phyloP scores from a whole-genome alignment of 2,888 invertebrate genomes.

The Spialia ferax region DNA sequence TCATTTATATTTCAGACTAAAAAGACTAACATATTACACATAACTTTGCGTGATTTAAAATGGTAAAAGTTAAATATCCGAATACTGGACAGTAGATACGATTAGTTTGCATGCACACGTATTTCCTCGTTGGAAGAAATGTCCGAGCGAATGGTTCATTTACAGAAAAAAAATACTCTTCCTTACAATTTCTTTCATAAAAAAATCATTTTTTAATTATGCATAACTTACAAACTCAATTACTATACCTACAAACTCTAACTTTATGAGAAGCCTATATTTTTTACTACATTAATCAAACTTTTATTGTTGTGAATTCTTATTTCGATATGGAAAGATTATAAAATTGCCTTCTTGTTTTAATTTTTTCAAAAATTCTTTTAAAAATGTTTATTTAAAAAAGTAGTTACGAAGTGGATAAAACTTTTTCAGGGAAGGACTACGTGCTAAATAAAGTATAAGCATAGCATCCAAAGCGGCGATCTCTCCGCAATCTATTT shows the following conservation, averaged over 20 bases:
- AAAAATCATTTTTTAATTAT: too few relatives aligned
- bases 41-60: slow-evolving; percentile 28
- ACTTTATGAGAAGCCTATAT: too few relatives aligned
- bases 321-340: background rate
- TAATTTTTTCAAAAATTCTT: too few relatives aligned
- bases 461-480: slow-evolving; percentile 18
- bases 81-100: slow-evolving; percentile 22
- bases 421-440: background rate
- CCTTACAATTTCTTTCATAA: too few relatives aligned
- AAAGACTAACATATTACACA: slow-evolving; percentile 6
- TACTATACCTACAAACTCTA: too few relatives aligned
- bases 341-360: too few relatives aligned
- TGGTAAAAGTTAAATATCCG: slow-evolving; percentile 19
- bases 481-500: slow-evolving; percentile 41
- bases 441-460: slow-evolving; percentile 4
- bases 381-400: too few relatives aligned
- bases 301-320: too few relatives aligned
- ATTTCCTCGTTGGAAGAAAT: slow-evolving; percentile 12
- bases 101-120: slow-evolving; percentile 26
- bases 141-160: background rate
- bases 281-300: too few relatives aligned
- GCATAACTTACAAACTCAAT: too few relatives aligned
- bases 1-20: background rate
- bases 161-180: too few relatives aligned
- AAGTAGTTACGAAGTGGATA: too few relatives aligned